phyloP scores from a whole-genome alignment of 2,888 invertebrate species.

The Trypoxylon attenuatum region DNA sequence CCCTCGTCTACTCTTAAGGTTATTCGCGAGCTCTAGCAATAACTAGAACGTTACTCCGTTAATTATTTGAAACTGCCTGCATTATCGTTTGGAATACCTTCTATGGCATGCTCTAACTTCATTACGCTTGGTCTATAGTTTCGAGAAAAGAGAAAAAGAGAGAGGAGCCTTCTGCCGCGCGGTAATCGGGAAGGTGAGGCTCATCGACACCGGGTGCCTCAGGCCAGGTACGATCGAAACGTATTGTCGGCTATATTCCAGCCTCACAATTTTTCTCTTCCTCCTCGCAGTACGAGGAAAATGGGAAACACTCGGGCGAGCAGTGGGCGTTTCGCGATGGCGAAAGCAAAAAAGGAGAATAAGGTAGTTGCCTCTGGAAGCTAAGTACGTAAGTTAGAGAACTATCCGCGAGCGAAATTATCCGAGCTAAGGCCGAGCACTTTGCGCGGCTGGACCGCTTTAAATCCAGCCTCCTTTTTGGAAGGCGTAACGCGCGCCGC shows the following conservation, averaged over 20 bases:
- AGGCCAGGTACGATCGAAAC: constrained; percentile 5
- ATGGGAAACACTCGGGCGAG: constrained; percentile 43
- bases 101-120: not conserved
- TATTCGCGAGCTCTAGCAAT: too few relatives aligned
- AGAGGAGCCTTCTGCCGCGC: not conserved
- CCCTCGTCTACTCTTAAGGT: too few relatives aligned
- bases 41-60: not conserved
- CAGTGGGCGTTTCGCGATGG: constrained; percentile 45
- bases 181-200: not conserved
- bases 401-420: constrained; percentile 44
- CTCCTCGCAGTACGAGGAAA: constrained; percentile 16
- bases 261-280: not conserved
- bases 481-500: constrained; percentile 12
- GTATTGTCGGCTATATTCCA: constrained; percentile 10
- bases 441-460: constrained; percentile 35
- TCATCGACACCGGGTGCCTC: not conserved
- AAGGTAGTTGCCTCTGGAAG: constrained; percentile 2
- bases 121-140: not conserved
- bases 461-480: constrained; percentile 37
- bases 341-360: too few relatives aligned
- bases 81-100: not conserved
- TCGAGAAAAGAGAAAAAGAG: too few relatives aligned
- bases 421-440: constrained; percentile 41
- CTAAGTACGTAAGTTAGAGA: constrained; percentile 34
- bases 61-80: not conserved